Evolutionary conservation across 1,140 invertebrate genomes (phyloP), one percentile per base, ranked within the genome.

Genomic region (Cotesia glomerata): DNA sequence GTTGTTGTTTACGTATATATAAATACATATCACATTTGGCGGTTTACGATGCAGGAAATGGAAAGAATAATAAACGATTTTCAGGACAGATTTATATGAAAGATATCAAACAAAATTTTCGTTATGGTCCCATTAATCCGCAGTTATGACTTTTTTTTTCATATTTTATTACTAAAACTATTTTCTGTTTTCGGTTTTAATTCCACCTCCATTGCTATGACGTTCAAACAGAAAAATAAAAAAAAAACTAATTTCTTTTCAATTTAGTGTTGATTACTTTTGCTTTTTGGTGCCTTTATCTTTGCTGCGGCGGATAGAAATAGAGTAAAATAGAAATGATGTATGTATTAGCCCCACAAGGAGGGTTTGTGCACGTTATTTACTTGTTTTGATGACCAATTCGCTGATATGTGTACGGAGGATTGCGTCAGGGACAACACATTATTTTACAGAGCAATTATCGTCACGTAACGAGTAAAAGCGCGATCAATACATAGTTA

Each of bases 391-490:
- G 65, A 18, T 67, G 45, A 54, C 36, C 51, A 67, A 52, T 67
- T 67, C 65, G 52, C 7, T 45, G 39, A 8, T 45, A 45, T 45
- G 11, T 45, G 32, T 67, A 52, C 52, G 32, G 49, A 67, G 36
- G 65, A 67, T 39, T 67, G 65, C 65, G 65, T 67, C 51, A 67
- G 51, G 45, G 36, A 39, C 39, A 51, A 67, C 49, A 67, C 65
- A 51, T 67, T 49, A 54, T 54, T 49, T 67, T 49, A 49, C 52
- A 7, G 52, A 67, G 65, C 65, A 67, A 67, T 67, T 67, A 67
- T 34, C 45, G 65, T 67, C 65, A 67, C 65, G 65, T 18, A 67
- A 52, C 14, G 39, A 52, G 16, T 26, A 67, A 34, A 67, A 5
- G 32, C 45, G 13, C 63, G 52, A 58, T 58, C 52, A 14, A 56